phyloP scores from a whole-genome alignment of 2,113 vertebrate genomes.

The Ceuthmochares aereus region DNA sequence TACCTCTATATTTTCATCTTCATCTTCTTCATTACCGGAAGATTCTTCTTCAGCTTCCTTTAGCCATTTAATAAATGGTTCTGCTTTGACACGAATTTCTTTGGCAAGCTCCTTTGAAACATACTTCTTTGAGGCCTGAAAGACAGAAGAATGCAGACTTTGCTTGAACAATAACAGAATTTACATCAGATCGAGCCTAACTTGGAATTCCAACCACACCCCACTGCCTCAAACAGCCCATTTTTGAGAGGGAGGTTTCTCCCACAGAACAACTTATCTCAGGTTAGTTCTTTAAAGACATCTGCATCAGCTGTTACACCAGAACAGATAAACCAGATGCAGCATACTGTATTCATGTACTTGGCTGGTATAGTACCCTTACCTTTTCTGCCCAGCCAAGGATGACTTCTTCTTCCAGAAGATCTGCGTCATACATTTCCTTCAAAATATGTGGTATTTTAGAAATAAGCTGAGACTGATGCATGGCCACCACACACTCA shows the following conservation, averaged over 20 bases:
- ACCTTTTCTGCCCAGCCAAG: conserved; percentile 98
- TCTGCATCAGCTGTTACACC: too few relatives aligned
- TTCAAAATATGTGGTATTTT: conserved; percentile 94
- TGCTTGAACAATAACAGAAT: accelerated
- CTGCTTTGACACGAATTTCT: conserved; percentile 96
- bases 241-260: background rate
- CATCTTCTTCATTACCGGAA: conserved; percentile 90
- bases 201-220: background rate
- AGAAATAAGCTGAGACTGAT: conserved; percentile 90
- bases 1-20: conserved; percentile 94
- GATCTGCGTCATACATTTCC: conserved; percentile 94
- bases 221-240: background rate
- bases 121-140: conserved; percentile 95
- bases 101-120: conserved; percentile 98
- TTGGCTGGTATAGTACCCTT: background rate
- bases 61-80: conserved; percentile 96
- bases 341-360: accelerated
- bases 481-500: conserved; percentile 95
- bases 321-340: accelerated
- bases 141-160: background rate
- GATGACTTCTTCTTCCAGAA: conserved; percentile 96
- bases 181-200: background rate
- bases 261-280: background rate
- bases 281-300: background rate
- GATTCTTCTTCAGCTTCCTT: conserved; percentile 98